Evolutionary conservation across 1,140 invertebrate species (phyloP).

Genomic region (Atta cephalotes): DNA sequence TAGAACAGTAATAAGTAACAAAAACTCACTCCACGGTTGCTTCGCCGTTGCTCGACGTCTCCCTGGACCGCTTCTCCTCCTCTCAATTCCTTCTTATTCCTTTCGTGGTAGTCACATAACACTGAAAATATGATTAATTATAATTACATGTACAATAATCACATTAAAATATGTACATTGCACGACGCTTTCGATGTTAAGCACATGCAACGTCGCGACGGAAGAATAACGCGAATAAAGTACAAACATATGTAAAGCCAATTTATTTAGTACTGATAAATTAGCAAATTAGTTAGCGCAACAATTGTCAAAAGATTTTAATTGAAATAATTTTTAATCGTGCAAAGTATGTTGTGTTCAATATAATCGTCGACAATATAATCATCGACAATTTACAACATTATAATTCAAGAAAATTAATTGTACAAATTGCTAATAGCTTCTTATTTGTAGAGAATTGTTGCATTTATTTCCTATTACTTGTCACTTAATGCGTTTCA

Average conservation of each 20-base stretch:
- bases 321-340: not conserved
- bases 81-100: not conserved
- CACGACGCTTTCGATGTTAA: not conserved
- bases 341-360: not conserved
- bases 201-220: not conserved
- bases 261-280: not conserved
- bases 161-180: not conserved
- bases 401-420: not conserved
- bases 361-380: not conserved
- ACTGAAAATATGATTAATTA: slow-evolving; percentile 10
- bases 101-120: not conserved
- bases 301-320: not conserved
- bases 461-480: not conserved
- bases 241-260: not conserved
- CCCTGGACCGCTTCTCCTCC: not conserved
- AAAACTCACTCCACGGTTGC: not conserved
- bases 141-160: slow-evolving; percentile 6
- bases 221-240: not conserved
- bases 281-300: not conserved
- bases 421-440: not conserved
- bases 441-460: not conserved
- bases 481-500: not conserved
- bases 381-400: not conserved
- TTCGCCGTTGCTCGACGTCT: not conserved
- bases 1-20: slow-evolving; percentile 8